Evolutionary conservation across 2,888 invertebrate genomes (phyloP).

Genomic region (Mesorhabditis sp.): DNA sequence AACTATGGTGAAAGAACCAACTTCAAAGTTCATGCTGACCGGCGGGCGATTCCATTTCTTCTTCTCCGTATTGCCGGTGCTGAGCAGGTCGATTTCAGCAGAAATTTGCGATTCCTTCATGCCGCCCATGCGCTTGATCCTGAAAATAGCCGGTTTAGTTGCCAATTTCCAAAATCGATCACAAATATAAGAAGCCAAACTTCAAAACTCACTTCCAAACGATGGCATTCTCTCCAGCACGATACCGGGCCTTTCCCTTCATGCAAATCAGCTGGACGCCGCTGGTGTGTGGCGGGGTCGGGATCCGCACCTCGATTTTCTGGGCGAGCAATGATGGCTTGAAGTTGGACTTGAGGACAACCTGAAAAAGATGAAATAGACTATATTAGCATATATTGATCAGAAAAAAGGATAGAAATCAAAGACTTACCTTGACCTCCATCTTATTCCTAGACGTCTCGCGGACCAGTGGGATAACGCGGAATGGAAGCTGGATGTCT

Average conservation of each 20-base stretch:
- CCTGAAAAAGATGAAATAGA: slow-evolving; percentile 58
- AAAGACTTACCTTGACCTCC: slow-evolving; percentile 80
- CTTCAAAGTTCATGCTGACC: slow-evolving; percentile 99
- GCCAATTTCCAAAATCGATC: not conserved
- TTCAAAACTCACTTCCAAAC: slow-evolving; percentile 76
- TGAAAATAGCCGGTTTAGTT: slow-evolving; percentile 42
- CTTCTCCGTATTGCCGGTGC: slow-evolving; percentile 77
- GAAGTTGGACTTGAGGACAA: slow-evolving; percentile 97
- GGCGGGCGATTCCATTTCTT: slow-evolving; percentile 99
- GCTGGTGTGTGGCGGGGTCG: slow-evolving; percentile 95
- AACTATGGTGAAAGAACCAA: slow-evolving; percentile 2
- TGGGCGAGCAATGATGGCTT: slow-evolving; percentile 95
- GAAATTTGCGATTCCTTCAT: slow-evolving; percentile 99
- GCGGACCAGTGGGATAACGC: slow-evolving; percentile 93
- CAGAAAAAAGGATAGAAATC: not conserved
- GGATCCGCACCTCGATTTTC: slow-evolving; percentile 96
- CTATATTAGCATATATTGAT: not conserved
- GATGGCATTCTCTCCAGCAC: slow-evolving; percentile 98
- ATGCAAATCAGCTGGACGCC: slow-evolving; percentile 97
- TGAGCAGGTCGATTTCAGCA: slow-evolving; percentile 95
- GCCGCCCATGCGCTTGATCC: slow-evolving; percentile 67
- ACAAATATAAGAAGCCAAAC: not conserved
- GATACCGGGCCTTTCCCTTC: slow-evolving; percentile 97
- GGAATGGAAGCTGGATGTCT: slow-evolving; percentile 97
- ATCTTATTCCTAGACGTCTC: slow-evolving; percentile 98